These are phyloP conservation scores for Lochmaea capreae DNA, from an alignment of 2,888 invertebrate genomes.

Conservation along the genomic window DNA sequence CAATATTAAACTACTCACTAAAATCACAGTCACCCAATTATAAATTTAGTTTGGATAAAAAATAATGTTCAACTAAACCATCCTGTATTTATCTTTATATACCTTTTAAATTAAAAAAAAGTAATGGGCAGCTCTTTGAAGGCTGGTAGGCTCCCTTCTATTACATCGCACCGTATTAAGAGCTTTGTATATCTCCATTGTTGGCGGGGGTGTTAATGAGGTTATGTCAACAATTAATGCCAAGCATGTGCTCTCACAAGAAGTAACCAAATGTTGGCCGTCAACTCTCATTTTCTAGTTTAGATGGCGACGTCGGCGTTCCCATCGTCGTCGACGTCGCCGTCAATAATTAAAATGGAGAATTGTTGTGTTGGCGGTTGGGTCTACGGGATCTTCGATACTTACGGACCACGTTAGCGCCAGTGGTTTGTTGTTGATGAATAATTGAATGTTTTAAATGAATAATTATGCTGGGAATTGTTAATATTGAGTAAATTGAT, in stretches of 20 bases:
- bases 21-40: no score
- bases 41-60: no score
- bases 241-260: constrained; percentile 57
- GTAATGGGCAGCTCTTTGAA: constrained; percentile 34
- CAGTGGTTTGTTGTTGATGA: constrained; percentile 15
- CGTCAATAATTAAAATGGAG: constrained; percentile 57
- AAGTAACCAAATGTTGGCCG: constrained; percentile 59
- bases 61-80: background rate
- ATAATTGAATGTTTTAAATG: background rate
- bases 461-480: background rate
- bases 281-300: constrained; percentile 54
- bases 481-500: no score
- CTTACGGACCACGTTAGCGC: background rate
- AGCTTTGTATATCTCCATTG: constrained; percentile 48
- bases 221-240: constrained; percentile 60
- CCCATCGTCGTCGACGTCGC: constrained; percentile 40
- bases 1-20: no score
- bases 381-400: constrained; percentile 34
- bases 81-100: background rate
- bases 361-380: constrained; percentile 44
- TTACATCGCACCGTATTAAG: constrained; percentile 53
- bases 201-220: constrained; percentile 54
- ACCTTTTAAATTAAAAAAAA: constrained; percentile 19
- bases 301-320: constrained; percentile 31
- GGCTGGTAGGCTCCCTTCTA: constrained; percentile 31